Percentiles rank a stretch among this genome's conserved stretches.
phyloP scores from a whole-genome alignment of 2,888 invertebrate species.

The Mythimna lalbum region DNA sequence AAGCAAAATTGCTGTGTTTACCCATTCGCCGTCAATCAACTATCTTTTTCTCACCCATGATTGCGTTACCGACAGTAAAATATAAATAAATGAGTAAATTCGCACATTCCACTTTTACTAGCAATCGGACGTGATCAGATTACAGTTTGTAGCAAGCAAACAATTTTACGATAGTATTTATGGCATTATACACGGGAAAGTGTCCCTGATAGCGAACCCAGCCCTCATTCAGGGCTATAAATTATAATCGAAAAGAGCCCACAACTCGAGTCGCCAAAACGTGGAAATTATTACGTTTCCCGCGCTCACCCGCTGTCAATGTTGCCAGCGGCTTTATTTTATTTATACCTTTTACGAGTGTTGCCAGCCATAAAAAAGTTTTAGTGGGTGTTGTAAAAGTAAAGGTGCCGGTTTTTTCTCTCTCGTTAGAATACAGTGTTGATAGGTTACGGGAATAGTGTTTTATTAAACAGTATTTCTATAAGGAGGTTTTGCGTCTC shows the following conservation, averaged over 20 bases:
- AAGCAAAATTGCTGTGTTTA: background rate
- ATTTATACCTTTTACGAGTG: constrained; percentile 88
- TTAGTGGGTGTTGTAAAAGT: constrained; percentile 85
- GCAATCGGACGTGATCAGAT: constrained; percentile 80
- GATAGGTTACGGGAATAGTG: constrained; percentile 74
- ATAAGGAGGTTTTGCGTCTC: constrained; percentile 15
- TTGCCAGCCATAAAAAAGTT: constrained; percentile 86
- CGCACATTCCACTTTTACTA: constrained; percentile 62
- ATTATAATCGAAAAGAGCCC: constrained; percentile 88
- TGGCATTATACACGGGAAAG: constrained; percentile 76
- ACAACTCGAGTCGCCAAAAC: constrained; percentile 84
- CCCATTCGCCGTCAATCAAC: background rate
- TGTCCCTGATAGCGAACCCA: constrained; percentile 70
- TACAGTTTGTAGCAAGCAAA: constrained; percentile 77
- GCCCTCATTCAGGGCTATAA: constrained; percentile 82
- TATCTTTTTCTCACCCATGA: background rate
- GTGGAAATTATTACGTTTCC: constrained; percentile 85
- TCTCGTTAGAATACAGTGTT: constrained; percentile 75
- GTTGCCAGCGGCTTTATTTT: constrained; percentile 84
- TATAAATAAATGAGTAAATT: constrained; percentile 62
- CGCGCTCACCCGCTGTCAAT: constrained; percentile 75
- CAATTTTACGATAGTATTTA: constrained; percentile 87
- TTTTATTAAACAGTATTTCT: constrained; percentile 62
- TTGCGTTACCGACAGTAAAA: constrained; percentile 32
- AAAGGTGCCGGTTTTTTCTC: constrained; percentile 75